phyloP scores from a whole-genome alignment of 2,888 invertebrate genomes.

The Drosophila kuntzei region DNA sequence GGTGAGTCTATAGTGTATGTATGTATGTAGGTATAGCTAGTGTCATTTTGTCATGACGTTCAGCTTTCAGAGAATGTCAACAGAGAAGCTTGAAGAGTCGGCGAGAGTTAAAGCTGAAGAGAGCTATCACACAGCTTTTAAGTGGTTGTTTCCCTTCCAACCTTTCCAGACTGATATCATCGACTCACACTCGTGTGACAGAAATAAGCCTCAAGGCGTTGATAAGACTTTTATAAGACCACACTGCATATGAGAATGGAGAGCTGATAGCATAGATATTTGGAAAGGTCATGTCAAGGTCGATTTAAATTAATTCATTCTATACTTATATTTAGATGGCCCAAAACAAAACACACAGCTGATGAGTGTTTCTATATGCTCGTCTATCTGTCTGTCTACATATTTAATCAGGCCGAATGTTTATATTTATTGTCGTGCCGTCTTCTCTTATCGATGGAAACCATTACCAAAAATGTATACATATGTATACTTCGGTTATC shows the following conservation, averaged over 20 bases:
- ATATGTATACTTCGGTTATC: constrained; percentile 14
- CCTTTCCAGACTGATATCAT: constrained; percentile 5
- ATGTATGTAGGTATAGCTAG: too few species aligned
- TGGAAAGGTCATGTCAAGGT: constrained; percentile 66
- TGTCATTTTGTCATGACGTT: background rate
- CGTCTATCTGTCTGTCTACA: background rate
- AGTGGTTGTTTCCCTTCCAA: constrained; percentile 1
- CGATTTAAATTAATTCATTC: constrained; percentile 18
- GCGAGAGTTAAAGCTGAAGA: background rate
- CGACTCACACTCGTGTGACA: background rate
- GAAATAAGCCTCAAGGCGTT: constrained; percentile 7
- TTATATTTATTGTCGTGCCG: background rate
- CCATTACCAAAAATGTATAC: background rate
- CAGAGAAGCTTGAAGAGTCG: constrained; percentile 1
- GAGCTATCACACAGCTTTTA: constrained; percentile 10
- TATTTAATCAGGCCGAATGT: background rate
- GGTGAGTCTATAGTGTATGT: too few species aligned
- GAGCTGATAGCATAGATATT: constrained; percentile 31
- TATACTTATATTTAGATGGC: constrained; percentile 5
- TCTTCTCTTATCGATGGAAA: constrained; percentile 22
- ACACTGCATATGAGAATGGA: background rate
- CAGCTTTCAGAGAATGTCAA: constrained; percentile 7
- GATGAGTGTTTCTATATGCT: constrained; percentile 23
- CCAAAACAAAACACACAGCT: constrained; percentile 37
- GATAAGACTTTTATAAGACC: constrained; percentile 26